phyloP scores from a whole-genome alignment of 1,140 invertebrate species.

The Eubasilissa regina region DNA sequence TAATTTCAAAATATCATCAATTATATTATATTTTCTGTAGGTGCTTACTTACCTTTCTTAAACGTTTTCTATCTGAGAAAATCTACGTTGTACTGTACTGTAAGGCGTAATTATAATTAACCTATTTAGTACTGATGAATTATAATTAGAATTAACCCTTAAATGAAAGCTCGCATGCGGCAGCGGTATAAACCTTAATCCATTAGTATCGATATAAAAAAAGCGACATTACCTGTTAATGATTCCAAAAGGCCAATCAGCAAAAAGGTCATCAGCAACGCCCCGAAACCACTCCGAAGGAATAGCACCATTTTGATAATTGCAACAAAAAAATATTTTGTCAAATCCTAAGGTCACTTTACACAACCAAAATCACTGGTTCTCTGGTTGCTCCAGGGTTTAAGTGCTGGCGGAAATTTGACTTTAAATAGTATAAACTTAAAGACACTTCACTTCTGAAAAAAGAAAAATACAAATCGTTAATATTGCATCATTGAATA shows the following conservation, averaged over 20 bases:
- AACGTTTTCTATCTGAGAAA: no score
- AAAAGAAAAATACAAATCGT: neutral
- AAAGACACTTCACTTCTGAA: conserved; percentile 14
- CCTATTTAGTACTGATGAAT: no score
- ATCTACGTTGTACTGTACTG: no score
- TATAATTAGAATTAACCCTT: no score
- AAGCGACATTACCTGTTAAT: conserved; percentile 7
- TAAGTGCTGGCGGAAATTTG: neutral
- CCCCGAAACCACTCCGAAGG: conserved; percentile 6
- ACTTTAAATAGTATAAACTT: conserved; percentile 4
- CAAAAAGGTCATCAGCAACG: neutral
- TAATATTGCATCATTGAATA: no score
- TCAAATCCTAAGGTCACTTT: conserved; percentile 3
- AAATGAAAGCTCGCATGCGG: no score
- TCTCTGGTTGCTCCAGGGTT: neutral
- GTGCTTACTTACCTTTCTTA: no score
- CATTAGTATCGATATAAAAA: no score
- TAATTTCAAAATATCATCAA: no score
- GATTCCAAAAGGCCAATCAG: conserved; percentile 3
- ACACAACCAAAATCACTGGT: neutral
- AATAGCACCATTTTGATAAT: conserved; percentile 23
- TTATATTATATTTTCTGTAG: no score
- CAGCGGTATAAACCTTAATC: no score
- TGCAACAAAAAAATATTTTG: neutral
- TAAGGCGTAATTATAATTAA: no score